Evolutionary conservation across 1,140 invertebrate species (phyloP).

Genomic region (Samia ricini): DNA sequence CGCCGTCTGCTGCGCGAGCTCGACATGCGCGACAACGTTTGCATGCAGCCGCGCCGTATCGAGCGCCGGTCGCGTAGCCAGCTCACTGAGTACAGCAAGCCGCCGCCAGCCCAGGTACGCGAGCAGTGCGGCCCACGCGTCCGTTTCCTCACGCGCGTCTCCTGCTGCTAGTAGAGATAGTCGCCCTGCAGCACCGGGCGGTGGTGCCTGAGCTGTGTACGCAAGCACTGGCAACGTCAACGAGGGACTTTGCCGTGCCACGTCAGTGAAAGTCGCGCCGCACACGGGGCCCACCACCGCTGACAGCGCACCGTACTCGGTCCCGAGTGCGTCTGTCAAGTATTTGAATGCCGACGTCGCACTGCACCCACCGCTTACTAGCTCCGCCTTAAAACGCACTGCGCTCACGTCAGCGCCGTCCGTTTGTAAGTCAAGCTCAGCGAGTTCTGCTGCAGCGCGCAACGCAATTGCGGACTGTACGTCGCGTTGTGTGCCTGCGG

Average conservation of each 20-base stretch:
- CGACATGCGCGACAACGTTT: slow-evolving; percentile 38
- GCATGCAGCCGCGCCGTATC: slow-evolving; percentile 35
- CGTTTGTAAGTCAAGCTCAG: slow-evolving; percentile 22
- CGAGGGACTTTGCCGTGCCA: slow-evolving; percentile 41
- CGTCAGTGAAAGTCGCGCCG: slow-evolving; percentile 50
- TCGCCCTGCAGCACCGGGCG: slow-evolving; percentile 18
- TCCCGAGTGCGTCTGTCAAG: slow-evolving; percentile 42
- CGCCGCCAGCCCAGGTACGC: slow-evolving; percentile 42
- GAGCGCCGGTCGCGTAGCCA: slow-evolving; percentile 37
- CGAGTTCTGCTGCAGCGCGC: slow-evolving; percentile 33
- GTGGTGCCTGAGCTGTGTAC: slow-evolving; percentile 47
- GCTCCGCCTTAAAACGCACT: slow-evolving; percentile 41
- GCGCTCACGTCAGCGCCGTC: slow-evolving; percentile 7
- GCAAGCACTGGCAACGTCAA: slow-evolving; percentile 45
- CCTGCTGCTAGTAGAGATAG: slow-evolving; percentile 40
- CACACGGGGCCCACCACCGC: slow-evolving; percentile 58
- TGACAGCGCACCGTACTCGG: slow-evolving; percentile 48
- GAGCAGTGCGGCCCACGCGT: slow-evolving; percentile 31
- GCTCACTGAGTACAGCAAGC: slow-evolving; percentile 42
- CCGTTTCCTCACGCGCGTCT: slow-evolving; percentile 30
- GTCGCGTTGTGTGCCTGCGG: slow-evolving; percentile 17
- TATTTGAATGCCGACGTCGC: slow-evolving; percentile 45
- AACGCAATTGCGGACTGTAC: slow-evolving; percentile 33
- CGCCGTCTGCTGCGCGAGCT: slow-evolving; percentile 39
- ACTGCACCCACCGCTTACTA: slow-evolving; percentile 47